Conservation (phyloP, 2,113 vertebrate genomes). For the Stegastes partitus region DNA sequence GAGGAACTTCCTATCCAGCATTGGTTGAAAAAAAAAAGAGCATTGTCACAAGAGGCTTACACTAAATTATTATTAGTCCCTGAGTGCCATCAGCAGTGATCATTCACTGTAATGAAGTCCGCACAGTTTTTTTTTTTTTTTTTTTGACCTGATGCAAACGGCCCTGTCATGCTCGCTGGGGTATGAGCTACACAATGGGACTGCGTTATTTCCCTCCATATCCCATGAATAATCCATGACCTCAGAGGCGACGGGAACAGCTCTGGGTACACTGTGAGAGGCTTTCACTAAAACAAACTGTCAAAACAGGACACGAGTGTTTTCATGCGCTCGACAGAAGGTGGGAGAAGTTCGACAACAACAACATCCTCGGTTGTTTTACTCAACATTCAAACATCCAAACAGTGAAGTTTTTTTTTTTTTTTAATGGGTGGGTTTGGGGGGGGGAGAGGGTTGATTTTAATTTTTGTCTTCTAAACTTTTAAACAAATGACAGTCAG, state of each 20-base stretch:
- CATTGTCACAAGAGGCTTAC: conserved; percentile 21
- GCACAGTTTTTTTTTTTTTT: conserved; percentile 3
- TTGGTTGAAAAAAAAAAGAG: conserved; percentile 18
- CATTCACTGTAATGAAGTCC: background rate
- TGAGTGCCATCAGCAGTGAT: background rate
- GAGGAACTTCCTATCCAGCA: background rate
- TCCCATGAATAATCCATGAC: conserved; percentile 76
- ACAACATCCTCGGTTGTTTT: background rate
- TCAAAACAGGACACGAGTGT: conserved; percentile 63
- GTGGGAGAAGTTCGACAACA: conserved; percentile 20
- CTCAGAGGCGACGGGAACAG: conserved; percentile 43
- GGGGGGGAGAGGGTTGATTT: background rate
- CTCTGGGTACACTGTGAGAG: conserved; percentile 38
- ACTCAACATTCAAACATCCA: background rate
- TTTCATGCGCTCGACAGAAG: conserved; percentile 36
- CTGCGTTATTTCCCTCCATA: conserved; percentile 33
- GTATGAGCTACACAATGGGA: conserved; percentile 38
- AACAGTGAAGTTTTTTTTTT: background rate
- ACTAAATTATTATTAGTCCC: background rate
- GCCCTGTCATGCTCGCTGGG: conserved; percentile 42
- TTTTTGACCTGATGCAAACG: conserved; percentile 42
- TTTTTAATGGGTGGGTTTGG: too few species aligned
- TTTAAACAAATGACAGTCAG: background rate
- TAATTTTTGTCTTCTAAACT: conserved; percentile 1
- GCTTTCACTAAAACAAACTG: conserved; percentile 58